Percentiles rank a stretch among this genome's conserved stretches.
These are phyloP conservation scores for Bradypodion ventrale DNA, from an alignment of 2,797 vertebrate species.

Conservation along the genomic window DNA sequence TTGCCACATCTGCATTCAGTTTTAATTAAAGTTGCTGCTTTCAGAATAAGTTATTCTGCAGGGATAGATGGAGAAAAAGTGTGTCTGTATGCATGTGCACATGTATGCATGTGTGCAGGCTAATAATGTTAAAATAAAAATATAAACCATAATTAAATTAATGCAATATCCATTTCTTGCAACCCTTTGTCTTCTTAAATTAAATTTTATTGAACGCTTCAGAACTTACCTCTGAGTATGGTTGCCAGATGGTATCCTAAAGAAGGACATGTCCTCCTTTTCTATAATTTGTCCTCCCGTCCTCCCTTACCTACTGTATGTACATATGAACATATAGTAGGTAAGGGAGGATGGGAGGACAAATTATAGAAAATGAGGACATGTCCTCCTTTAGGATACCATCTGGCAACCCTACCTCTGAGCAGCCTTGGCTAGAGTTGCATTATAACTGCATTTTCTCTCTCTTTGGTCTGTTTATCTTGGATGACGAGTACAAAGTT, in stretches of 20 bases:
- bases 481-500: conserved; percentile 1
- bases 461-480: background rate
- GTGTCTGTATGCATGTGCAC: fast-evolving
- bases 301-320: no score
- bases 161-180: background rate
- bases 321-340: no score
- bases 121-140: background rate
- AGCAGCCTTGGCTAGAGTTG: background rate
- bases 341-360: no score
- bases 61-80: background rate
- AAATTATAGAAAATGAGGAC: no score
- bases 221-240: background rate
- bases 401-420: no score
- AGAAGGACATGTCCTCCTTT: no score
- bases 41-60: fast-evolving
- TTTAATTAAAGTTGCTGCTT: conserved; percentile 4
- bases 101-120: fast-evolving
- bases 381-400: no score
- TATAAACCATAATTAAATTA: background rate
- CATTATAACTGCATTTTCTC: background rate
- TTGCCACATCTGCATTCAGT: background rate
- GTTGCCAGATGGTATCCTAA: no score
- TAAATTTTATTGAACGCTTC: background rate
- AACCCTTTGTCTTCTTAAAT: background rate
- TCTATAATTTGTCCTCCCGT: no score